These are phyloP conservation scores for Tetramorium bicarinatum DNA, from an alignment of 2,888 invertebrate genomes.

Conservation along the genomic window DNA sequence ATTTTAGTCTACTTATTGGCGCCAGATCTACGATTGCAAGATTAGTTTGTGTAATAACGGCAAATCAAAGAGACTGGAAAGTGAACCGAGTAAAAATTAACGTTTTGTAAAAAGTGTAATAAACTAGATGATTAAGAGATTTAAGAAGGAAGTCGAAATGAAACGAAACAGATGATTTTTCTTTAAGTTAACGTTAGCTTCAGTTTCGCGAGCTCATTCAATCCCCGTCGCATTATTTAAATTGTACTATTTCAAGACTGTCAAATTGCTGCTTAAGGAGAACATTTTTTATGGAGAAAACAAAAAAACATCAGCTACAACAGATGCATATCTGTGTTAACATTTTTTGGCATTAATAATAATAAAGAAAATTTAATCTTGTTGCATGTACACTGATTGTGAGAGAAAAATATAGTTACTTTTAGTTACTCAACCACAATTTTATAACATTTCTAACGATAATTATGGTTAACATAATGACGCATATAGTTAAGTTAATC, in stretches of 20 bases:
- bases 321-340: neutral
- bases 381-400: neutral
- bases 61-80: neutral
- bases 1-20: slow-evolving; percentile 45
- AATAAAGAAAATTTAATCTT: neutral
- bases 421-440: no score
- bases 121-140: neutral
- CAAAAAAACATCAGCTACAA: neutral
- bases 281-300: neutral
- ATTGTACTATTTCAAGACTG: neutral
- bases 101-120: neutral
- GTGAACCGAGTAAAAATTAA: neutral
- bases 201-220: neutral
- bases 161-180: neutral
- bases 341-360: slow-evolving; percentile 4
- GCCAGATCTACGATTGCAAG: slow-evolving; percentile 28
- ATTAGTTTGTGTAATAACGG: slow-evolving; percentile 44
- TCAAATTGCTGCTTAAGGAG: neutral
- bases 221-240: neutral
- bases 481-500: no score
- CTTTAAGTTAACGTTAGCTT: neutral
- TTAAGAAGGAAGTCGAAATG: neutral
- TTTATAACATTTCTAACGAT: no score
- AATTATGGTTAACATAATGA: no score
- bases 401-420: no score